Percentiles rank a stretch among this genome's conserved stretches.
phyloP scores from a whole-genome alignment of 2,888 invertebrate genomes.

The Cephus rjabovi region DNA sequence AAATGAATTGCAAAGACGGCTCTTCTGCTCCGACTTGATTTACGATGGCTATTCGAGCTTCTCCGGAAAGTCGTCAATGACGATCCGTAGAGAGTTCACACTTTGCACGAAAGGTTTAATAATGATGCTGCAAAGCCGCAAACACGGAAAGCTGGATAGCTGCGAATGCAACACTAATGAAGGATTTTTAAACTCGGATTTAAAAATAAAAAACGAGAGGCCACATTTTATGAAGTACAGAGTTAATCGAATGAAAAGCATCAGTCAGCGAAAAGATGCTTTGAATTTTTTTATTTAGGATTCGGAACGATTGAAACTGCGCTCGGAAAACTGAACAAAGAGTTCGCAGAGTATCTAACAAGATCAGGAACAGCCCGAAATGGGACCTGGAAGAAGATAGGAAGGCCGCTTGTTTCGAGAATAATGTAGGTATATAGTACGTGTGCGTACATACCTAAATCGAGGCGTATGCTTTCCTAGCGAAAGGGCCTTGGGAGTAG shows the following conservation, averaged over 20 bases:
- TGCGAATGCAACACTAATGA: no score
- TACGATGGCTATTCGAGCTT: background rate
- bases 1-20: no score
- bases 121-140: slow-evolving; percentile 23
- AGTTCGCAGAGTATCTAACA: no score
- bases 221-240: background rate
- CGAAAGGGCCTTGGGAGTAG: slow-evolving; percentile 26
- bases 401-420: background rate
- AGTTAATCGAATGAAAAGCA: background rate
- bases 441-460: slow-evolving; percentile 18
- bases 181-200: background rate
- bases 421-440: background rate
- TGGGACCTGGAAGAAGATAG: no score
- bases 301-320: background rate
- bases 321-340: background rate
- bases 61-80: background rate
- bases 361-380: no score
- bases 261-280: background rate
- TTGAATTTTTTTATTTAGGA: background rate
- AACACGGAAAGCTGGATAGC: no score
- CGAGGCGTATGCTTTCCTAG: background rate
- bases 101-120: slow-evolving; percentile 26
- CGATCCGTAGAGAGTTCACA: background rate
- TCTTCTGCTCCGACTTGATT: no score
- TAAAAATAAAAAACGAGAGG: background rate